A percentile compares a stretch with the other conserved stretches of the same genome.
These are phyloP conservation scores for Conus ventricosus DNA, from an alignment of 1,140 invertebrate species.

Conservation along the genomic window DNA sequence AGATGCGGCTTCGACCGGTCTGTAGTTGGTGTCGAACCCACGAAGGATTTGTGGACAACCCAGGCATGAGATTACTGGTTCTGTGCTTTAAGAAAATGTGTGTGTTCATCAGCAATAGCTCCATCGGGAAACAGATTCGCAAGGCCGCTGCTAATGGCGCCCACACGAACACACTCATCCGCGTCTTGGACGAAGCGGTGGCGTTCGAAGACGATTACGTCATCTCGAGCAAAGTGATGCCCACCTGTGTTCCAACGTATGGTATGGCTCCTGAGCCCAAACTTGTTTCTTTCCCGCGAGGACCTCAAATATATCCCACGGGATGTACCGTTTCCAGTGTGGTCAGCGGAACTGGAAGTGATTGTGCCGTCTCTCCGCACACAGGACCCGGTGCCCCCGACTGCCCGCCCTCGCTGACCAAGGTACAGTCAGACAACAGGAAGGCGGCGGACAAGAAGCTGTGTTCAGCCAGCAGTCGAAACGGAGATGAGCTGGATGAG, in stretches of 20 bases:
- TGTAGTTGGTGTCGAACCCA: constrained; percentile 91
- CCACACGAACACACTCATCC: constrained; percentile 79
- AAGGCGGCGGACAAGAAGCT: neutral
- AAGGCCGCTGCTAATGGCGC: constrained; percentile 73
- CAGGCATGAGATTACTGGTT: constrained; percentile 85
- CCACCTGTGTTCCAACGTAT: constrained; percentile 28
- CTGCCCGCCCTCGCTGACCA: neutral
- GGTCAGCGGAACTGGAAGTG: neutral
- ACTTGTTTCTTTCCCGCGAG: constrained; percentile 15
- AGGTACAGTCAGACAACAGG: neutral
- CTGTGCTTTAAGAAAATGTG: constrained; percentile 93
- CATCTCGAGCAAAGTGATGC: constrained; percentile 73
- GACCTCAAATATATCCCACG: neutral
- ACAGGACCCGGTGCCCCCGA: neutral
- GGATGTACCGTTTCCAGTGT: neutral
- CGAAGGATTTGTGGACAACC: constrained; percentile 88
- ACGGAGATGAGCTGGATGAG: constrained; percentile 14
- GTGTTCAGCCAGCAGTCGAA: neutral
- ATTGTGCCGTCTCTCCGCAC: constrained; percentile 1
- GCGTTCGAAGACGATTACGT: constrained; percentile 86
- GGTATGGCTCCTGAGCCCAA: constrained; percentile 29
- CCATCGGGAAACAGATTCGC: constrained; percentile 74
- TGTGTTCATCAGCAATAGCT: constrained; percentile 85
- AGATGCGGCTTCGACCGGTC: constrained; percentile 87
- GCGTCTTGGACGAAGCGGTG: constrained; percentile 87